Conservation (phyloP, 2,797 vertebrate species). For the Benthosema pterotum region DNA sequence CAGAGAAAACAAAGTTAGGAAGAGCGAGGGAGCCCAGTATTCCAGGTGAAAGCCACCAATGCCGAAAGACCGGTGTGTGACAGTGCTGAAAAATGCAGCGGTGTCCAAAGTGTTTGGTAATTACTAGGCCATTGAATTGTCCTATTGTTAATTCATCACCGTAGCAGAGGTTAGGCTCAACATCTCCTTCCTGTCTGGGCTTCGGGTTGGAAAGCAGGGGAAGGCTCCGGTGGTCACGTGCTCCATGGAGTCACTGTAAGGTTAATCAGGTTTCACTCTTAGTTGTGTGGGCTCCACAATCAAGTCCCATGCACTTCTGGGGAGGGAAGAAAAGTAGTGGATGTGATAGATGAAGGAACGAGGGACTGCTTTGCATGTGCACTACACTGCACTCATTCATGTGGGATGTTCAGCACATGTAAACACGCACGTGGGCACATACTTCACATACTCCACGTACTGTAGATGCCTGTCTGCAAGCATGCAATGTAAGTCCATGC, state of each 20-base stretch:
- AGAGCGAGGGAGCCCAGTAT: constrained; percentile 89
- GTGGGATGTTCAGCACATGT: not conserved
- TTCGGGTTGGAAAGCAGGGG: constrained; percentile 87
- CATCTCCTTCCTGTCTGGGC: constrained; percentile 91
- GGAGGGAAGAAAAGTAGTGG: constrained; percentile 22
- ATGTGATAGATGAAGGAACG: constrained; percentile 34
- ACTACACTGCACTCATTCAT: constrained; percentile 9
- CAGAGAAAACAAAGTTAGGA: constrained; percentile 99
- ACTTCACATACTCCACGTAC: too few species aligned
- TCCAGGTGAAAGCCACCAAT: constrained; percentile 88
- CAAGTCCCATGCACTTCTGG: constrained; percentile 59
- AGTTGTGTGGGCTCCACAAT: constrained; percentile 87
- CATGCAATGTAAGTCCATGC: too few species aligned
- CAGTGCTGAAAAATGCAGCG: constrained; percentile 98
- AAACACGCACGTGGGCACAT: not conserved
- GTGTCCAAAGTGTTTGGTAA: constrained; percentile 99
- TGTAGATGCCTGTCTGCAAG: too few species aligned
- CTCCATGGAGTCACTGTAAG: constrained; percentile 90
- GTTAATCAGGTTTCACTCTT: constrained; percentile 96
- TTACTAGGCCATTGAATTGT: constrained; percentile 99
- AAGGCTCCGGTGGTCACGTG: constrained; percentile 83
- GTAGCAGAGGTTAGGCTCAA: constrained; percentile 96
- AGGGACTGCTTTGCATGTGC: constrained; percentile 23
- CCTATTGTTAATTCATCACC: constrained; percentile 99
- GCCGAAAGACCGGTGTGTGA: constrained; percentile 87